Evolutionary conservation across 2,113 vertebrate species (phyloP).

Genomic region (Origma solitaria): DNA sequence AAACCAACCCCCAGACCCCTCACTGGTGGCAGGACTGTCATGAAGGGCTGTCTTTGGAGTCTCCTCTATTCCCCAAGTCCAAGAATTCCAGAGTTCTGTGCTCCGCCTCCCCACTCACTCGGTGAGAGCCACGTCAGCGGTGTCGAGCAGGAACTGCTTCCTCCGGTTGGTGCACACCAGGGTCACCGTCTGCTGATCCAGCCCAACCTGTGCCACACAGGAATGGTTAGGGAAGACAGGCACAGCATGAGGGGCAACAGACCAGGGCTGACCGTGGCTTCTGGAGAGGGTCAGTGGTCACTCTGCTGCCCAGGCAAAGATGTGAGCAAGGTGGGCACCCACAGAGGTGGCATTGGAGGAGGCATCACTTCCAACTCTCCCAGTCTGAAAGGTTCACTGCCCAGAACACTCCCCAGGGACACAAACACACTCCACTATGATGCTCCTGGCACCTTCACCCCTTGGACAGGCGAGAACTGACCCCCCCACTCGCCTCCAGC

Average conservation of each 20-base stretch:
- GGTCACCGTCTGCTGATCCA: slow-evolving; percentile 89
- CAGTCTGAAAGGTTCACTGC: background rate
- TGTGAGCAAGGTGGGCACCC: background rate
- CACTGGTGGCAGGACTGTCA: background rate
- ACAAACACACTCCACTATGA: background rate
- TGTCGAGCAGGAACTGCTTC: slow-evolving; percentile 92
- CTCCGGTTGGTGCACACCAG: slow-evolving; percentile 93
- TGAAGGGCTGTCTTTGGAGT: background rate
- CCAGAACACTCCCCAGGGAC: background rate
- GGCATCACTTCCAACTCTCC: background rate
- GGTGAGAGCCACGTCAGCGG: slow-evolving; percentile 84
- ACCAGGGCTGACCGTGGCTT: background rate
- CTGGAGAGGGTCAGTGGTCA: background rate
- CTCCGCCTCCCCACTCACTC: slow-evolving; percentile 70
- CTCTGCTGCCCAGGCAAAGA: background rate
- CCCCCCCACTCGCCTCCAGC: background rate
- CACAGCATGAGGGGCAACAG: background rate
- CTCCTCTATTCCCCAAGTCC: background rate
- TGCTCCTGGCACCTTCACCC: background rate
- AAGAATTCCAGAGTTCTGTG: background rate
- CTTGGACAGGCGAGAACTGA: fast-evolving
- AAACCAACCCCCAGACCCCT: background rate
- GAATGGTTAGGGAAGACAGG: background rate
- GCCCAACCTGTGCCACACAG: slow-evolving; percentile 80
- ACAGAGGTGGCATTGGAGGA: background rate